Conservation (phyloP, 2,113 vertebrate species). For the Bolborhynchus lineola region DNA sequence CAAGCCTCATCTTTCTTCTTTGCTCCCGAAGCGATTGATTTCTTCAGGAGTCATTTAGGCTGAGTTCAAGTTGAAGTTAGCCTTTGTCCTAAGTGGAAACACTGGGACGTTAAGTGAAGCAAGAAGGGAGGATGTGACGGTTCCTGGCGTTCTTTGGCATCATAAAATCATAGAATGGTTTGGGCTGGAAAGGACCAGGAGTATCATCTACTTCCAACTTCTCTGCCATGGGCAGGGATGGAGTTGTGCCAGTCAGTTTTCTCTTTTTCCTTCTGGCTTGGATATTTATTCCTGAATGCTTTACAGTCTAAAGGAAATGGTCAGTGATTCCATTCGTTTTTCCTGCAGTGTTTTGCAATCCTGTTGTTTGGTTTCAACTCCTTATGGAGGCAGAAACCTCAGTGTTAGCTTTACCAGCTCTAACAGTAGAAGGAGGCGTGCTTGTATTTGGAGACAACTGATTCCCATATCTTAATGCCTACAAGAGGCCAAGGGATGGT, state of each 20-base stretch:
- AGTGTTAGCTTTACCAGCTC: neutral
- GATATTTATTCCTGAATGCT: neutral
- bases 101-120: neutral
- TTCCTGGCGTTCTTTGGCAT: neutral
- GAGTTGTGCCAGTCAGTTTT: neutral
- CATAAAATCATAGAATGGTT: neutral
- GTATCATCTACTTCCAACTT: neutral
- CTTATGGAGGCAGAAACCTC: neutral
- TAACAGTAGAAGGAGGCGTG: neutral
- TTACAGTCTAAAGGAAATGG: neutral
- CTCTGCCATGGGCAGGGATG: neutral
- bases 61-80: neutral
- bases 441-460: neutral
- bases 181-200: neutral
- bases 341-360: neutral
- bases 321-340: neutral
- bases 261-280: neutral
- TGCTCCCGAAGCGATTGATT: neutral
- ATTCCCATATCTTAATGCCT: neutral
- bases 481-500: neutral
- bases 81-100: neutral
- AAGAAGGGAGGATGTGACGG: neutral
- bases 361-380: neutral
- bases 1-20: neutral
- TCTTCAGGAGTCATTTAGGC: neutral